Evolutionary conservation across 2,113 vertebrate genomes (phyloP), one percentile per base, ranked within the genome.

Genomic region (Nothoprocta perdicaria): DNA sequence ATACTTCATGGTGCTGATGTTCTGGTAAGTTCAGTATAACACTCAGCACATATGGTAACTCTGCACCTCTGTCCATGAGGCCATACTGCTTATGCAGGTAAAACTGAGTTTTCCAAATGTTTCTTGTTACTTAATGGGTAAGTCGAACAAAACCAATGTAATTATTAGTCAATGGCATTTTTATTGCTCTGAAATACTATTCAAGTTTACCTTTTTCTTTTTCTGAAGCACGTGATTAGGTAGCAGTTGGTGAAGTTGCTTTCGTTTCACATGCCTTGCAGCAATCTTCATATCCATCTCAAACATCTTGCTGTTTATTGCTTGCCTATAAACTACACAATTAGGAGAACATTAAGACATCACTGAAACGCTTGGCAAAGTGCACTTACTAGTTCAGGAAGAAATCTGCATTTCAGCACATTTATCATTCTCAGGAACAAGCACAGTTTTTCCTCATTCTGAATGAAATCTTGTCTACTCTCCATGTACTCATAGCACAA

Each of bases 271-370:
- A 81, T 98, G 98, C 97, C 97, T 98, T 94, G 98, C 98, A 77
- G 98, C 98, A 95, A 99, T 98, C 96, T 98, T 98, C 98, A 98
- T 99, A 95, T 99, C 98, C 88, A 98, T 93, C 96, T 99, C 98
- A 97, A 98, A 99, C 97, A 99, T 98, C 95, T 98, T 98, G 96
- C 98, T 98, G 97, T 97, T 98, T 97, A 98, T 98, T 96, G 98
- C 98, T 97, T 98, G 98, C 95, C 98, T 98, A 98, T 98, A 98
- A 96, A 99, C 98, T 99, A 96, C 3, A 97, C n/a, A 97, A 96
- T 95, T 72, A 96, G 68, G 95, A 68, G 52, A 97, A 91, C 29
- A 88, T 97, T 95, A 97, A 71, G 58, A 95, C 23, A 84, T 74
- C 53, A 94, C 3, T 89, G 41, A 94, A 94, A 80, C 33, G 90